Conservation (phyloP, 1,140 invertebrate genomes). For the Tyrophagus putrescentiae region DNA sequence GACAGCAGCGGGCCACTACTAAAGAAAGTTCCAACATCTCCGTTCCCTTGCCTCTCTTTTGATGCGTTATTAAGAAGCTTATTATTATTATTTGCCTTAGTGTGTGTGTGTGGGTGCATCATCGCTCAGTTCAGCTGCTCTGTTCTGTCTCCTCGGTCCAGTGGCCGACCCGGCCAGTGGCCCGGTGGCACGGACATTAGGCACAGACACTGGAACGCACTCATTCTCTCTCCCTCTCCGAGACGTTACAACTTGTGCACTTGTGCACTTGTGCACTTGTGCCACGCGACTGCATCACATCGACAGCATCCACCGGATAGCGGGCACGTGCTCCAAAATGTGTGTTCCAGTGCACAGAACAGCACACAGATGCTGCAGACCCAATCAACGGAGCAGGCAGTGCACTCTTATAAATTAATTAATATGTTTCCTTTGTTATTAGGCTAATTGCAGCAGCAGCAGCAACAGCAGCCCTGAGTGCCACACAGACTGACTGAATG, state of each 20-base stretch:
- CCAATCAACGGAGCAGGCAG: not conserved
- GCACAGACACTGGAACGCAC: too few relatives aligned
- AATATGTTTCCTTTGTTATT: conserved; percentile 13
- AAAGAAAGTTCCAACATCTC: too few relatives aligned
- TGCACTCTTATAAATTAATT: conserved; percentile 11
- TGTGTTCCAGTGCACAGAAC: not conserved
- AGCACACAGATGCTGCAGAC: not conserved
- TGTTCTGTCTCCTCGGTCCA: not conserved
- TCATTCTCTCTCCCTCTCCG: too few relatives aligned
- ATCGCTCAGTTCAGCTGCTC: not conserved
- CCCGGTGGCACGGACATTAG: not conserved
- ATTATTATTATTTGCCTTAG: conserved; percentile 5
- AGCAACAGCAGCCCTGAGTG: too few relatives aligned
- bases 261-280: too few relatives aligned
- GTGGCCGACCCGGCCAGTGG: not conserved
- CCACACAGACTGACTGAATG: too few relatives aligned
- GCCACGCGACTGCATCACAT: too few relatives aligned
- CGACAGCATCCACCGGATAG: too few relatives aligned
- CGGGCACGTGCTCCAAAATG: not conserved
- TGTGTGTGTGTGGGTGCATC: not conserved
- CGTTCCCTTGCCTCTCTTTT: too few relatives aligned
- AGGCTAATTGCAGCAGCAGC: conserved; percentile 12
- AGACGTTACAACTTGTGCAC: too few relatives aligned
- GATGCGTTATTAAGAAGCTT: conserved; percentile 10
- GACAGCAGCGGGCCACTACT: too few relatives aligned